These are phyloP conservation scores for Tyrophagus putrescentiae DNA, from an alignment of 1,140 invertebrate species.

Conservation along the genomic window DNA sequence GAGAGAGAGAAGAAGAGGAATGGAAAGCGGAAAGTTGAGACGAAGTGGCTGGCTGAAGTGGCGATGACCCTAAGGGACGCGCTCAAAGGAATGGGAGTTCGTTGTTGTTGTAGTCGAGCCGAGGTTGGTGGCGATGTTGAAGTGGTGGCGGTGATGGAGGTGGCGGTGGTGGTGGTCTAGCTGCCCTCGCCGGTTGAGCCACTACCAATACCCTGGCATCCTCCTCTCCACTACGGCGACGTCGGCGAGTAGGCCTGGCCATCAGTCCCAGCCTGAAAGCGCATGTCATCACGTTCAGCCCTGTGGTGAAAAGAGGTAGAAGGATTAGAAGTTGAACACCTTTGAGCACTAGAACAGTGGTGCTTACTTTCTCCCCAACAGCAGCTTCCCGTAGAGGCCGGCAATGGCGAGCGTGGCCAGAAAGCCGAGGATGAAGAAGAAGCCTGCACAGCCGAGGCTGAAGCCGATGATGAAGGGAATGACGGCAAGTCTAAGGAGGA, in stretches of 20 bases:
- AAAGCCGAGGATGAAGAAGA: slow-evolving; percentile 21
- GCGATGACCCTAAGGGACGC: no score
- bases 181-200: no score
- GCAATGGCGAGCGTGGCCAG: slow-evolving; percentile 12
- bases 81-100: no score
- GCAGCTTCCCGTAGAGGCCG: slow-evolving; percentile 18
- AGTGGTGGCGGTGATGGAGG: no score
- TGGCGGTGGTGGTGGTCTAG: no score
- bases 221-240: slow-evolving; percentile 22
- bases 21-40: no score
- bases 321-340: not conserved
- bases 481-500: slow-evolving; percentile 9
- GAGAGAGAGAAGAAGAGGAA: no score
- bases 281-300: slow-evolving; percentile 21
- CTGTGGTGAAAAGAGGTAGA: not conserved
- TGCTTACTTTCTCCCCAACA: slow-evolving; percentile 21
- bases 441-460: slow-evolving; percentile 20
- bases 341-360: not conserved
- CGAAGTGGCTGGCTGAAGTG: no score
- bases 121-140: no score
- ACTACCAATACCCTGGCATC: no score
- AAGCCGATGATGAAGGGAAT: slow-evolving; percentile 21
- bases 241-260: slow-evolving; percentile 24
- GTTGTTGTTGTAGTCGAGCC: no score
- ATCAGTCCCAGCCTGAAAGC: slow-evolving; percentile 22